Percentiles rank a stretch among this genome's conserved stretches.
These are phyloP conservation scores for Athripsodes cinereus DNA, from an alignment of 2,888 invertebrate genomes.

Conservation along the genomic window DNA sequence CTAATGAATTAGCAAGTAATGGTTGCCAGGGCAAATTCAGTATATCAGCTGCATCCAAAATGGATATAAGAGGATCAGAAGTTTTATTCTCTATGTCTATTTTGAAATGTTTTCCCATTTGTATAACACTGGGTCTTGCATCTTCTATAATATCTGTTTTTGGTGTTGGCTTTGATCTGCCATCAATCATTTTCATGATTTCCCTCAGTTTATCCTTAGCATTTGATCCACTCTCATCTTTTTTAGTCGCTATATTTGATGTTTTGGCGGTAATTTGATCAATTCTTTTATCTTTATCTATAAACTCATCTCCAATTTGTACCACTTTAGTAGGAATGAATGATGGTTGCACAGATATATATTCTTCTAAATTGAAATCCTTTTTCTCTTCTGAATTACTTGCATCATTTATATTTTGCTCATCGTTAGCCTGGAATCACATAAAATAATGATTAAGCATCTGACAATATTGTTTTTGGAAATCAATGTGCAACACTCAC, in stretches of 20 bases:
- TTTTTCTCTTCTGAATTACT: constrained; percentile 14
- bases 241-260: constrained; percentile 18
- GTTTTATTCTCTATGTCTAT: constrained; percentile 33
- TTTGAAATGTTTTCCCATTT: constrained; percentile 37
- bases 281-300: constrained; percentile 27
- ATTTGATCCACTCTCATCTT: constrained; percentile 25
- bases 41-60: constrained; percentile 45
- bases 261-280: background rate
- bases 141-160: constrained; percentile 30
- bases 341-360: constrained; percentile 27
- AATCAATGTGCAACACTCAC: background rate
- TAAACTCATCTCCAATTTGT: constrained; percentile 36
- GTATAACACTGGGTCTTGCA: constrained; percentile 38
- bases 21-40: constrained; percentile 48
- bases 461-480: constrained; percentile 1
- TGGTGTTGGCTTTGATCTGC: constrained; percentile 13
- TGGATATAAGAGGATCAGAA: constrained; percentile 34
- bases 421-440: constrained; percentile 18
- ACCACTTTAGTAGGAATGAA: constrained; percentile 39
- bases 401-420: constrained; percentile 12
- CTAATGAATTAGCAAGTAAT: constrained; percentile 44
- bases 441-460: constrained; percentile 1
- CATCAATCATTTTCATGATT: constrained; percentile 17
- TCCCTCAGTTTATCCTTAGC: constrained; percentile 11
- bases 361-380: constrained; percentile 18